These are phyloP conservation scores for Eumaeus atala DNA, from an alignment of 1,140 invertebrate species.

Conservation along the genomic window DNA sequence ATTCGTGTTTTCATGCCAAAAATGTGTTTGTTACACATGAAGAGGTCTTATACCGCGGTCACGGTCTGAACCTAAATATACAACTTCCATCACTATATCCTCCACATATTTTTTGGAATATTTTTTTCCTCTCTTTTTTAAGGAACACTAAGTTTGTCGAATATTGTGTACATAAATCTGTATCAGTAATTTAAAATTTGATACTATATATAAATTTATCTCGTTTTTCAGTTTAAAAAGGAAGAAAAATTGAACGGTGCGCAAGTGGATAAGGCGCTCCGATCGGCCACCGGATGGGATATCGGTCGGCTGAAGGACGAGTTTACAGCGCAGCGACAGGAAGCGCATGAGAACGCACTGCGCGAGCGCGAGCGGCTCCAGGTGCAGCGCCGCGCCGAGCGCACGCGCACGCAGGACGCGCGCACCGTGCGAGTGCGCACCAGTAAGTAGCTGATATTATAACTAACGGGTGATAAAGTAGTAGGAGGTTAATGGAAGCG, in stretches of 20 bases:
- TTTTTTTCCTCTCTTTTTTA: no score
- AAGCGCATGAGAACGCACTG: slow-evolving; percentile 23
- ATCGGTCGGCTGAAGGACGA: slow-evolving; percentile 36
- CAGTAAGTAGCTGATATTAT: slow-evolving; percentile 30
- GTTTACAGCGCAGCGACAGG: slow-evolving; percentile 41
- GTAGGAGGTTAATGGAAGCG: no score
- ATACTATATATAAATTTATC: neutral
- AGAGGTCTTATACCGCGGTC: neutral
- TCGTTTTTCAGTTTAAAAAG: slow-evolving; percentile 54
- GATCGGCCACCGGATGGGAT: slow-evolving; percentile 45
- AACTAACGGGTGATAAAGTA: no score
- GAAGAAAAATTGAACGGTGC: slow-evolving; percentile 53
- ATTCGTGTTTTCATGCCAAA: neutral
- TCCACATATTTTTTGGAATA: no score
- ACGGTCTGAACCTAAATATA: no score
- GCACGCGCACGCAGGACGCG: slow-evolving; percentile 21
- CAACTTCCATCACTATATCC: no score
- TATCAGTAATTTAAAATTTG: no score
- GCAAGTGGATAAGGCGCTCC: slow-evolving; percentile 57
- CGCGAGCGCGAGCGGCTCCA: slow-evolving; percentile 27
- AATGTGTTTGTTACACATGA: neutral
- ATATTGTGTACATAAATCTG: no score
- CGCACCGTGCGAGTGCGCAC: slow-evolving; percentile 28
- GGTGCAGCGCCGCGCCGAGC: slow-evolving; percentile 24
- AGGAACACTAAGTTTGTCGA: no score